Conservation (phyloP, 2,113 vertebrate species). For the Pedetes capensis region DNA sequence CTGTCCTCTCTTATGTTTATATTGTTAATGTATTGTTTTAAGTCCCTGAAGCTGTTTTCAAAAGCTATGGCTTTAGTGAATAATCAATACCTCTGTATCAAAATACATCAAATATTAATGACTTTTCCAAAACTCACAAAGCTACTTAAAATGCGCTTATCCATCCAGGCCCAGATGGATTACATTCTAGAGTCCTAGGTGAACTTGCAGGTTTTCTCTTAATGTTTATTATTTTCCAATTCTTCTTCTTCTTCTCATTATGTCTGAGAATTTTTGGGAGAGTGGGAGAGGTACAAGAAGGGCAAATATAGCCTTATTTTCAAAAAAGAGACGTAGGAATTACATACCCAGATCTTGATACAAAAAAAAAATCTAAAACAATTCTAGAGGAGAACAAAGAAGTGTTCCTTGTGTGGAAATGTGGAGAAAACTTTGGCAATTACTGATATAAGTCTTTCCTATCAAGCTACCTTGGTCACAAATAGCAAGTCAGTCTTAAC, state of each 20-base stretch:
- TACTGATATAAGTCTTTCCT: neutral
- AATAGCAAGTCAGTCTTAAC: neutral
- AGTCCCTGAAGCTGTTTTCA: neutral
- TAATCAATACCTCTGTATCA: neutral
- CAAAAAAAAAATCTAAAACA: neutral
- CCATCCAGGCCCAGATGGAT: neutral
- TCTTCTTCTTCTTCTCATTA: neutral
- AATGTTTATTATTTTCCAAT: neutral
- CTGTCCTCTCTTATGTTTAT: neutral
- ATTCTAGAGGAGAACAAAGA: neutral
- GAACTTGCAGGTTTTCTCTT: neutral
- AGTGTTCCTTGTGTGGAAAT: neutral
- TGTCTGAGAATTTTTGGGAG: neutral
- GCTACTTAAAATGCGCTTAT: neutral
- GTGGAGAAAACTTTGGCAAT: neutral
- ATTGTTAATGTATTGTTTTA: conserved; percentile 39
- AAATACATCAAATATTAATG: conserved; percentile 35
- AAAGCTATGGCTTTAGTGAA: neutral
- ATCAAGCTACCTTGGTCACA: neutral
- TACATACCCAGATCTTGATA: neutral
- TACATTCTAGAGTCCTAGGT: neutral
- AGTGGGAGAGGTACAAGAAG: neutral
- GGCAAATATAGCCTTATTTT: neutral
- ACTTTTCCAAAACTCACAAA: neutral
- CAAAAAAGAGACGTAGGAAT: neutral